Base-by-base conservation (phyloP, 2,113 vertebrate species). In the Gambusia affinis region DNA sequence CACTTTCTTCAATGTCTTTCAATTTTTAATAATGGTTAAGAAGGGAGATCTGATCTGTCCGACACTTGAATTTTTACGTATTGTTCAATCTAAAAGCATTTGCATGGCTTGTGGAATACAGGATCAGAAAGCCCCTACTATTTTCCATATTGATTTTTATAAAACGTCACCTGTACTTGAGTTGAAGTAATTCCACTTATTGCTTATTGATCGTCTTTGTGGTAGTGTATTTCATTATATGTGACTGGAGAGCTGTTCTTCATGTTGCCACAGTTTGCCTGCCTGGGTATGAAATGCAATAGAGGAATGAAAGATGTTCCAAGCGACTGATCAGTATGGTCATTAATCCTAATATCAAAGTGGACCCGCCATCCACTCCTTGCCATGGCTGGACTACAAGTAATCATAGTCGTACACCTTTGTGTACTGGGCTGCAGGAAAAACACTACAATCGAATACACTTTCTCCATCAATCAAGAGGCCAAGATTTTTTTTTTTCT, bases 291-390 rank as follows among this genome's bases (percentile, higher is more conserved):
- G 70, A 70, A 84, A 78, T 0, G 51, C 74, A 79, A 60, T 71
- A 71, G 61, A 87, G 81, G 72, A 61, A 80, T 89, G 88, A 91
- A 75, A 70, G 82, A 92, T 91, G 91, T 83, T 89, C 80, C 67
- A 78, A 61, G 73, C 57, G 54, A 83, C 78, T 83, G 79, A 81
- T 81, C 79, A 64, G 72, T 47, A 17, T n/a, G 70, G 77, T 82
- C 92, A 91, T 92, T 92, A 87, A 92, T 93, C 89, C 89, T 89
- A 87, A 92, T 91, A 88, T 92, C 85, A 84, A 76, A 77, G 81
- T 87, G 67, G 65, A 85, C 70, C 73, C 62, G 3, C 82, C 79
- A 85, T 89, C 78, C 78, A 86, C 90, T 90, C 72, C 73, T 51
- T 78, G 83, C 85, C 30, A 15, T 3, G 39, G 84, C 81, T 78